A percentile compares a stretch with the other conserved stretches of the same genome.
Evolutionary conservation across 2,888 invertebrate genomes (phyloP).

Genomic region (Metalampra italica): DNA sequence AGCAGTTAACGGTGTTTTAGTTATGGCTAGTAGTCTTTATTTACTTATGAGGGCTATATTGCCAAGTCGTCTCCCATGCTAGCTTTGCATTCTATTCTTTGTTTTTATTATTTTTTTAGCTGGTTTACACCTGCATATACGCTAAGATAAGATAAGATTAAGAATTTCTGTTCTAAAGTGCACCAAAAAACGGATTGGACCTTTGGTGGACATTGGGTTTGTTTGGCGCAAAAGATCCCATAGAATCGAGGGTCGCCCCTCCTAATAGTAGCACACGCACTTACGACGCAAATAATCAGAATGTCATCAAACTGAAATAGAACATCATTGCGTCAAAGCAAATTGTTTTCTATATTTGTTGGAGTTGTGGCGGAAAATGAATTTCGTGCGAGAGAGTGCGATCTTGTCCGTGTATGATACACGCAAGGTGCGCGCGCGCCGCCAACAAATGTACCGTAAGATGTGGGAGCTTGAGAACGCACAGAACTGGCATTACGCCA

Average conservation of each 20-base stretch:
- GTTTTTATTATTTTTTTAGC: too few relatives aligned
- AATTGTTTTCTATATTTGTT: constrained; percentile 18
- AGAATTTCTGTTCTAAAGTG: too few relatives aligned
- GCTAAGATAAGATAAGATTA: too few relatives aligned
- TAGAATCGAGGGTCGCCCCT: too few relatives aligned
- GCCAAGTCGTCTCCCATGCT: too few relatives aligned
- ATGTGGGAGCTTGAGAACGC: constrained; percentile 33
- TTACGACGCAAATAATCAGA: constrained; percentile 10
- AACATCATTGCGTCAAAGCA: constrained; percentile 8
- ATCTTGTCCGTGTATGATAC: constrained; percentile 24
- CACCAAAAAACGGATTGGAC: too few relatives aligned
- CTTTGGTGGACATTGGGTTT: too few relatives aligned
- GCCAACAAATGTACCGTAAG: constrained; percentile 15
- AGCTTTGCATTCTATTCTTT: too few relatives aligned
- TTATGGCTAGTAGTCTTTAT: constrained; percentile 2
- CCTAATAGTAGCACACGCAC: not conserved
- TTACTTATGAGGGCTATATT: not conserved
- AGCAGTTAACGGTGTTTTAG: constrained; percentile 6
- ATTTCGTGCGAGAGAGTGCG: constrained; percentile 31
- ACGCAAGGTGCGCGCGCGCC: constrained; percentile 34
- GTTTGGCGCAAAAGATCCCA: too few relatives aligned
- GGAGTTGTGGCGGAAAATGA: constrained; percentile 30
- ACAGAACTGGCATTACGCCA: constrained; percentile 28
- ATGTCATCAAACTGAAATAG: constrained; percentile 1
- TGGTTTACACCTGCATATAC: too few relatives aligned